Percentiles rank a stretch among this genome's conserved stretches.
Evolutionary conservation across 2,113 vertebrate species (phyloP).

Genomic region (Onychorhynchus coronatus): DNA sequence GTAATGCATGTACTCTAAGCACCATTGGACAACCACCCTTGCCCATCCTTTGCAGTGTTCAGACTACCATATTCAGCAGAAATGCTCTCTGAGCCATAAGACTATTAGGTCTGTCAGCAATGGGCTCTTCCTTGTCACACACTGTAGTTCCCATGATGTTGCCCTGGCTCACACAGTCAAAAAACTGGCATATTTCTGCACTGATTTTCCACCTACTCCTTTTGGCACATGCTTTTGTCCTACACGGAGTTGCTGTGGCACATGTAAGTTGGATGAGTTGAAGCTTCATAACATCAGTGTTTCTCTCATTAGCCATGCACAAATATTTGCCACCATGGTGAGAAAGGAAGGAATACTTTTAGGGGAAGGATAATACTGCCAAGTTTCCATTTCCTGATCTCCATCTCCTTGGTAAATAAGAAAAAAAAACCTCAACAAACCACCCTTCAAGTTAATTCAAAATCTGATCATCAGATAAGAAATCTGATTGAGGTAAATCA

Average conservation of each 20-base stretch:
- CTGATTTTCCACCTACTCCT: not conserved
- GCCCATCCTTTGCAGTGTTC: not conserved
- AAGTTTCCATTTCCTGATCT: not conserved
- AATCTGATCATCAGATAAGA: not conserved
- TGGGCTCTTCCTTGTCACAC: not conserved
- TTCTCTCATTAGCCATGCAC: not conserved
- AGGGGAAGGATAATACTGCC: not conserved
- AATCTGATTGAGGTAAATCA: not conserved
- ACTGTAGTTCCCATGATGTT: not conserved
- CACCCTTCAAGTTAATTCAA: not conserved
- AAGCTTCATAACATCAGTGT: not conserved
- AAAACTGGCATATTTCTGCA: not conserved
- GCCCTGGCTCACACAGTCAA: not conserved
- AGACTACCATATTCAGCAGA: not conserved
- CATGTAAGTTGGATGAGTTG: not conserved
- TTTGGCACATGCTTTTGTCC: not conserved
- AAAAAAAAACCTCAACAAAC: not conserved
- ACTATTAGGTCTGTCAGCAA: not conserved
- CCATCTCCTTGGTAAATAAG: not conserved
- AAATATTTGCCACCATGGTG: not conserved
- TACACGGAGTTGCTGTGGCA: not conserved
- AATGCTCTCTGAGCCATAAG: not conserved
- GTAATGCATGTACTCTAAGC: not conserved
- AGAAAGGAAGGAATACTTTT: not conserved
- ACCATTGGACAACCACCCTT: not conserved